These are phyloP conservation scores for Amblyraja radiata DNA, from an alignment of 2,797 vertebrate species.

Conservation along the genomic window DNA sequence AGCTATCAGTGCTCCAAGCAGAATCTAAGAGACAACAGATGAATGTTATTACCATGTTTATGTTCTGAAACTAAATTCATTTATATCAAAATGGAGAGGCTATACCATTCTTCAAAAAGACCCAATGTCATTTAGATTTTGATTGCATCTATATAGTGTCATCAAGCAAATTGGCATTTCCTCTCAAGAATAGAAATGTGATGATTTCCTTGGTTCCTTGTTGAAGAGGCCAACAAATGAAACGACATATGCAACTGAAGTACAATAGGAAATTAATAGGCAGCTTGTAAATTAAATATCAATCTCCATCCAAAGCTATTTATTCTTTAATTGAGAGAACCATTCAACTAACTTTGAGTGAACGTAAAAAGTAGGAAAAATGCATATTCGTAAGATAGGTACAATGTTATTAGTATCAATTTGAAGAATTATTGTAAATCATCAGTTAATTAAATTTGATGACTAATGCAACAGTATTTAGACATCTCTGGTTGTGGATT, in stretches of 20 bases:
- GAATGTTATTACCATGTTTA: background rate
- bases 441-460: background rate
- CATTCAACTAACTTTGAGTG: background rate
- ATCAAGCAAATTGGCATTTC: background rate
- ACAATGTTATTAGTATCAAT: background rate
- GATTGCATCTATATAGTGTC: background rate
- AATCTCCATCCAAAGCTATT: background rate
- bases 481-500: constrained; percentile 1
- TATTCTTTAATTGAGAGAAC: background rate
- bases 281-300: background rate
- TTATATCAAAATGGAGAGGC: background rate
- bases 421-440: background rate
- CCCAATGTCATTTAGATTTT: background rate
- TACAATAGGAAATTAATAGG: background rate
- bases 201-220: background rate
- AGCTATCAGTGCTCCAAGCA: constrained; percentile 93
- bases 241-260: background rate
- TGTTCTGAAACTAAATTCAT: background rate
- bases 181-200: background rate
- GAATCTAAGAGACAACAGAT: constrained; percentile 59
- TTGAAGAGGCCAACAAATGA: background rate
- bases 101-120: background rate
- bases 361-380: background rate
- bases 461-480: background rate
- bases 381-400: background rate